A percentile compares a stretch with the other conserved stretches of the same genome.
Evolutionary conservation across 2,888 invertebrate species (phyloP).

Genomic region (Macrophya alboannulata): DNA sequence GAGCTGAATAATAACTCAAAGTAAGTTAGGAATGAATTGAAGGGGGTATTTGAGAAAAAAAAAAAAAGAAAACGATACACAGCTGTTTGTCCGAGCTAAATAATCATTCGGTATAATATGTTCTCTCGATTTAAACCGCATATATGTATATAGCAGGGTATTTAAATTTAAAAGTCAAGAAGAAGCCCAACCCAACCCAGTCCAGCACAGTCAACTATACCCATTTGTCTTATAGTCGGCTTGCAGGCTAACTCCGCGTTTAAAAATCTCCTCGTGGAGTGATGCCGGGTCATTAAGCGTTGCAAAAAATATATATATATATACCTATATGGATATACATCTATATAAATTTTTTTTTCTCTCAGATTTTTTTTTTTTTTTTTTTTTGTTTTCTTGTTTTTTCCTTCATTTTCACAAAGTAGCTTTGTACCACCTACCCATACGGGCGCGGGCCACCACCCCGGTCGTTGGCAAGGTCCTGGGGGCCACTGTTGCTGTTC

Average conservation of each 20-base stretch:
- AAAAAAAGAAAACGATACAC: too few species aligned
- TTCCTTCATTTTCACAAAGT: background rate
- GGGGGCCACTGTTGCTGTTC: background rate
- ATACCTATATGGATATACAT: too few species aligned
- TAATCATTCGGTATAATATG: constrained; percentile 15
- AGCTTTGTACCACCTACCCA: background rate
- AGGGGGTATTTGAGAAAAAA: background rate
- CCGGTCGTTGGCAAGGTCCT: background rate
- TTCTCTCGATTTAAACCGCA: background rate
- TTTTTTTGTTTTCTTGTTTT: background rate
- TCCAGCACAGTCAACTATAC: background rate
- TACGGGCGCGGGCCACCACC: background rate
- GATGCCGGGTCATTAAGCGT: constrained; percentile 23
- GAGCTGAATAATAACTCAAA: background rate
- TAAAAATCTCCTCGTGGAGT: background rate
- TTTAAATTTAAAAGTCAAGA: constrained; percentile 29
- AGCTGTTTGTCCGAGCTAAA: background rate
- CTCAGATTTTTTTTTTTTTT: background rate
- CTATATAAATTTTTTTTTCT: too few species aligned
- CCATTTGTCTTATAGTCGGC: constrained; percentile 20
- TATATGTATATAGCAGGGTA: background rate
- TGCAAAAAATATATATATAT: background rate
- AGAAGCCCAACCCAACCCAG: background rate
- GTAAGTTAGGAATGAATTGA: background rate
- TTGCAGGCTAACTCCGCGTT: background rate